Conservation (phyloP, 1,140 invertebrate species). For the Calephelis nemesis region DNA sequence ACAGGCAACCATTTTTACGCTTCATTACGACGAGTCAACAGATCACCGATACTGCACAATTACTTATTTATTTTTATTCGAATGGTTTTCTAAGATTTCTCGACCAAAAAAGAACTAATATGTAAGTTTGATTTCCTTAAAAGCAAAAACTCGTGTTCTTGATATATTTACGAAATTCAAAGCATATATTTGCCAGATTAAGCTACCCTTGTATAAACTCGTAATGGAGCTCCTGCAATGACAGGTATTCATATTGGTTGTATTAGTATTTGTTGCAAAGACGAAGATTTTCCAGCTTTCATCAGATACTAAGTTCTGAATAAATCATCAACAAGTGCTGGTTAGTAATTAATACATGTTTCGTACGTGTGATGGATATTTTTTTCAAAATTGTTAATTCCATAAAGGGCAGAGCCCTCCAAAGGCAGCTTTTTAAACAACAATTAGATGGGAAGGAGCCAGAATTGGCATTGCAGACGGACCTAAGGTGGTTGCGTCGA, state of each 20-base stretch:
- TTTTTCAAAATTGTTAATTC: slow-evolving; percentile 12
- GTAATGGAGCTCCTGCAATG: slow-evolving; percentile 45
- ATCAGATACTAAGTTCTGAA: slow-evolving; percentile 44
- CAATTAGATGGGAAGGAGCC: slow-evolving; percentile 28
- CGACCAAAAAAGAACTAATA: slow-evolving; percentile 49
- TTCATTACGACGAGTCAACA: too few relatives aligned
- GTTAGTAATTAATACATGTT: slow-evolving; percentile 31
- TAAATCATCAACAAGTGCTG: slow-evolving; percentile 51
- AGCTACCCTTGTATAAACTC: slow-evolving; percentile 44
- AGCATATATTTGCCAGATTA: slow-evolving; percentile 40
- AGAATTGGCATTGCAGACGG: slow-evolving; percentile 39
- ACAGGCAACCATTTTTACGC: too few relatives aligned
- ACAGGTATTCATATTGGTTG: slow-evolving; percentile 43
- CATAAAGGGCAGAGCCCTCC: slow-evolving; percentile 3
- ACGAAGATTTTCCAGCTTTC: slow-evolving; percentile 38
- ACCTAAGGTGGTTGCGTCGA: slow-evolving; percentile 43
- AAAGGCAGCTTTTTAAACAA: slow-evolving; percentile 3
- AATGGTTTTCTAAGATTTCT: slow-evolving; percentile 48
- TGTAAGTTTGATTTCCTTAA: slow-evolving; percentile 47
- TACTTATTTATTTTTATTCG: slow-evolving; percentile 36
- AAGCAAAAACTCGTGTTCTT: slow-evolving; percentile 43
- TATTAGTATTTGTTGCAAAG: slow-evolving; percentile 42
- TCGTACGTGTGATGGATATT: slow-evolving; percentile 4
- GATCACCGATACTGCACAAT: slow-evolving; percentile 9
- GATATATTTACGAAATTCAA: slow-evolving; percentile 51